Base-by-base conservation (phyloP, 2,888 invertebrate genomes). In the Xanthorhoe spadicearia region DNA sequence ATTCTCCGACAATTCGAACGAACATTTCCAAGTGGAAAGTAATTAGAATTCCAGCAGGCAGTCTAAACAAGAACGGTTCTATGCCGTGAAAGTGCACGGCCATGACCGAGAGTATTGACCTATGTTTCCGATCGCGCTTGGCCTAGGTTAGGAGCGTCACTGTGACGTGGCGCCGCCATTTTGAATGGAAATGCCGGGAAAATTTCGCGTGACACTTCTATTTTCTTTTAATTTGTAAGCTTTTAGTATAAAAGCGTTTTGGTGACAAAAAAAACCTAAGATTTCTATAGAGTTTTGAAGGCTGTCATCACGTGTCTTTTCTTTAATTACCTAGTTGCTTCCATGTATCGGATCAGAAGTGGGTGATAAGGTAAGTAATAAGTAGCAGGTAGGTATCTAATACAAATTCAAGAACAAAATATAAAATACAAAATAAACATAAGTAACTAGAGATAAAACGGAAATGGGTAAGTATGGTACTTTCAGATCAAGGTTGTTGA, bases 41-140 rank as follows among this genome's bases (percentile, higher is more conserved):
- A 81, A 86, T 87, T 87, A 86, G 85, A 87, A 88, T 86, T 86
- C 85, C 83, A 77, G 79, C 76, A 73, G 17, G 64, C 71, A 85
- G 85, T 83, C 87, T 83, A 85, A 85, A 87, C 87, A 83, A 84
- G 83, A 83, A 86, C 85, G 80, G 82, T 82, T 83, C 83, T 83
- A 82, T 85, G 83, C 85, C 85, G 88, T 83, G 91, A 91, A 91
- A 92, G 90, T 88, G 83, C 83, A 81, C 82, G 89, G 84, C 90
- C 91, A 77, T 90, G 91, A 90, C 90, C 89, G 89, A 86, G 90
- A 81, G 89, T 89, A 89, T 83, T 88, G 91, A 90, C 89, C 90
- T 83, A 80, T 78, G 85, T 77, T 81, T 83, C 86, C 86, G 85
- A 85, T 74, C 83, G 83, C 86, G 85, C 85, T 89, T 90, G 87